Evolutionary conservation across 2,888 invertebrate genomes (phyloP).

Genomic region (Thecophora atra): DNA sequence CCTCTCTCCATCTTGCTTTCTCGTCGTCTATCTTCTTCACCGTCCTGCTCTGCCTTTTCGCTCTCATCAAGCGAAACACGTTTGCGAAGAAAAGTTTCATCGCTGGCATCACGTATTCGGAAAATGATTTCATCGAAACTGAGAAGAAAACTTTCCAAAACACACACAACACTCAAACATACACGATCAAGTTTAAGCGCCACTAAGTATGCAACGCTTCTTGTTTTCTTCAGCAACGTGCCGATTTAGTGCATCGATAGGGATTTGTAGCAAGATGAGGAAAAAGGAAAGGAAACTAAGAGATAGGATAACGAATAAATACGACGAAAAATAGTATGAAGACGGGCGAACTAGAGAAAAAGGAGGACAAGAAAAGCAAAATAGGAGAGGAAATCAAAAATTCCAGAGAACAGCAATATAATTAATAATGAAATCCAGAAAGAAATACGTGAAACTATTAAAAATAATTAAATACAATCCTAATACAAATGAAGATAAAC

Average conservation of each 20-base stretch:
- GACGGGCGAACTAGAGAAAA: neutral
- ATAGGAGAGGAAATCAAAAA: neutral
- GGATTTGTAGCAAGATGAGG: neutral
- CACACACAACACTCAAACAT: neutral
- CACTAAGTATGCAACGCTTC: conserved; percentile 31
- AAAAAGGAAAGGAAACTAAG: neutral
- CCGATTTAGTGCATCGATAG: conserved; percentile 23
- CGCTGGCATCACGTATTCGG: conserved; percentile 27
- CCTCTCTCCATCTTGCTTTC: no score
- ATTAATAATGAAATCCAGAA: no score
- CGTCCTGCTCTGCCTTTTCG: no score
- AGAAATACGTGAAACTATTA: no score
- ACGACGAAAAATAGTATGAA: neutral
- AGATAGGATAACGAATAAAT: neutral
- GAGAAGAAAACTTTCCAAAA: neutral
- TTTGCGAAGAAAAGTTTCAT: conserved; percentile 7
- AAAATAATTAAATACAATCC: no score
- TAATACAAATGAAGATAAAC: no score
- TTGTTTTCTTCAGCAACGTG: neutral
- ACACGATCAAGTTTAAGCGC: conserved; percentile 21
- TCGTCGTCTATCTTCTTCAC: no score
- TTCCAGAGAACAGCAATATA: no score
- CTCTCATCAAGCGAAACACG: conserved; percentile 16
- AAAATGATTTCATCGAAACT: conserved; percentile 16
- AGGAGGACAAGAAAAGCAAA: neutral